Percentiles rank a stretch among this genome's conserved stretches.
phyloP scores from a whole-genome alignment of 2,888 invertebrate genomes.

The Anoplius nigerrimus region DNA sequence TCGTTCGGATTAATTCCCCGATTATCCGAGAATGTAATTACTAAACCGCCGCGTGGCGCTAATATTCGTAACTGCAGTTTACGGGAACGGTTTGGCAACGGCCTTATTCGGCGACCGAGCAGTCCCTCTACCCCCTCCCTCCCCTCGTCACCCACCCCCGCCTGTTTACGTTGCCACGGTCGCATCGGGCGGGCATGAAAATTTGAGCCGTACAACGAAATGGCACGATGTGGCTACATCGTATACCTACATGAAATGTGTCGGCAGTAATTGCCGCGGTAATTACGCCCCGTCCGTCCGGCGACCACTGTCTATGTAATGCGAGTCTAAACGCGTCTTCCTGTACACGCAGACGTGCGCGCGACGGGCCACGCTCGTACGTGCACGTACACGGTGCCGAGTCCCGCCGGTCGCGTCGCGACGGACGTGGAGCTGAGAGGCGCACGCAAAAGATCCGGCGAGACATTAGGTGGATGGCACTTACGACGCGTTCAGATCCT shows the following conservation, averaged over 20 bases:
- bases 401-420: not conserved
- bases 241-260: constrained; percentile 49
- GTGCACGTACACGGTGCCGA: not conserved
- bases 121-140: constrained; percentile 35
- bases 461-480: too few species aligned
- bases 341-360: constrained; percentile 19
- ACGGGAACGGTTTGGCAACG: constrained; percentile 7
- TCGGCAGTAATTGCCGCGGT: constrained; percentile 57
- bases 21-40: constrained; percentile 6
- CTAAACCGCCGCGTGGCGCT: constrained; percentile 6
- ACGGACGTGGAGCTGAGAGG: too few species aligned
- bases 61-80: constrained; percentile 13
- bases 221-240: constrained; percentile 31
- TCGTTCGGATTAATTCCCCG: constrained; percentile 18
- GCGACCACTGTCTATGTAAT: constrained; percentile 48
- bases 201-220: constrained; percentile 39
- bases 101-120: constrained; percentile 25
- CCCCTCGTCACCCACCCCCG: too few species aligned
- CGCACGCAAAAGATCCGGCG: too few species aligned
- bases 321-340: constrained; percentile 48
- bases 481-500: too few species aligned
- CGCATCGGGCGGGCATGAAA: constrained; percentile 37
- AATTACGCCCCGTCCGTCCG: constrained; percentile 54
- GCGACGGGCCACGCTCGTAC: not conserved
- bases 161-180: constrained; percentile 35